Evolutionary conservation across 2,113 vertebrate species (phyloP), one percentile per base, ranked within the genome.

Genomic region (Crotalus viridis): DNA sequence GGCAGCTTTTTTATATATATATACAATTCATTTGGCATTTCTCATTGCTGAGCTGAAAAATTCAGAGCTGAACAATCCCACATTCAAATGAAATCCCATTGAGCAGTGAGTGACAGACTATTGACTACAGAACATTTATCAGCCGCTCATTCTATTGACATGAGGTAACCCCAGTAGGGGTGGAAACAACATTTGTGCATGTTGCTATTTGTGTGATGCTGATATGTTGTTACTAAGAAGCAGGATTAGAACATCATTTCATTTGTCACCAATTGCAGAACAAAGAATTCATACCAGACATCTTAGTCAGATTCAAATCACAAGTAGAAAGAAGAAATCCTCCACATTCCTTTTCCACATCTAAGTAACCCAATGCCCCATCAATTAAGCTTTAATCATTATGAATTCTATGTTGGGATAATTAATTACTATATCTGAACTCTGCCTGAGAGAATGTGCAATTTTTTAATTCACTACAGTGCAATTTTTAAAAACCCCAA

Each of bases 251-350:
- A 61, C 43, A 96, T 94, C 2, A 81, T 92, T 95, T 95, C 91
- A 87, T 93, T 95, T 95, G 93, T 92, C 91, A 94, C 59, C 93
- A 28, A 61, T 93, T 86, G n/a, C 93, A 96, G 95, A 96, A 94
- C 94, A 96, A 96, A 95, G 86, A 96, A 90, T 91, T 93, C 91
- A 91, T 93, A 93, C 92, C 94, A 94, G 96, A 97, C 96, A 96
- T 96, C 94, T 96, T 94, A 95, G 95, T 97, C 95, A 97, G 95
- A 97, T 96, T 97, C 94, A 96, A 96, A 95, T 97, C 96, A 96
- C 96, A 97, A 95, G 94, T 94, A 96, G 95, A 96, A 93, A 97
- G 96, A 96, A 97, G 96, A 97, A 97, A 97, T 96, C 94, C 95
- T 96, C 94, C 0, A 0, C 94, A 96, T 96, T 93, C 95, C 95